phyloP scores from a whole-genome alignment of 2,797 vertebrate species.

The Saxicola maurus region DNA sequence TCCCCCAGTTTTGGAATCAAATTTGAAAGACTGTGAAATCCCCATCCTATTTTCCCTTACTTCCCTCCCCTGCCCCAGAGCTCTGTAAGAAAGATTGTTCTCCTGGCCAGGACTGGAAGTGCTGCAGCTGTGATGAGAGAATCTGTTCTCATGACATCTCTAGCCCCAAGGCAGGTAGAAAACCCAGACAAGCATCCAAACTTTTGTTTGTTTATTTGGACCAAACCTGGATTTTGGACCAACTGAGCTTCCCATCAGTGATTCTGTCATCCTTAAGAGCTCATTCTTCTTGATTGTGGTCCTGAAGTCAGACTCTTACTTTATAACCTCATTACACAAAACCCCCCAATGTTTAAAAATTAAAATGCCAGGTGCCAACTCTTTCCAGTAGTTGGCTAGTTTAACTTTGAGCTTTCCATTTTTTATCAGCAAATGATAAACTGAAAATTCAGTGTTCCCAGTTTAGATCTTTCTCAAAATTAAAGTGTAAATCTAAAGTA shows the following conservation, averaged over 20 bases:
- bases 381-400: constrained; percentile 55
- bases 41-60: background rate
- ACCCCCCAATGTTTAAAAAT: constrained; percentile 35
- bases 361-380: constrained; percentile 55
- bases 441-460: constrained; percentile 51
- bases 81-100: constrained; percentile 21
- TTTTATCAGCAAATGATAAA: constrained; percentile 61
- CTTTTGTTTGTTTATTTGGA: constrained; percentile 12
- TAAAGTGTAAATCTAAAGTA: constrained; percentile 58
- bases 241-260: background rate
- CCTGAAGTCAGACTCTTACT: constrained; percentile 42
- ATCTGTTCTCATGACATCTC: constrained; percentile 51
- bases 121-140: constrained; percentile 55
- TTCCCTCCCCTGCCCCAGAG: background rate
- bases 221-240: background rate
- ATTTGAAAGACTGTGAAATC: background rate
- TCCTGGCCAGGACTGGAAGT: constrained; percentile 37
- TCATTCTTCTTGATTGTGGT: constrained; percentile 19
- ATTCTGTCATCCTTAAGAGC: constrained; percentile 37
- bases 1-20: background rate
- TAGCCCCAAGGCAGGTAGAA: constrained; percentile 55
- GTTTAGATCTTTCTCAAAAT: constrained; percentile 57
- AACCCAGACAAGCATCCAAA: constrained; percentile 36
- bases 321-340: constrained; percentile 21
- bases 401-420: constrained; percentile 60